Evolutionary conservation across 2,888 invertebrate species (phyloP).

Genomic region (Sinodicranocentrus sp.): DNA sequence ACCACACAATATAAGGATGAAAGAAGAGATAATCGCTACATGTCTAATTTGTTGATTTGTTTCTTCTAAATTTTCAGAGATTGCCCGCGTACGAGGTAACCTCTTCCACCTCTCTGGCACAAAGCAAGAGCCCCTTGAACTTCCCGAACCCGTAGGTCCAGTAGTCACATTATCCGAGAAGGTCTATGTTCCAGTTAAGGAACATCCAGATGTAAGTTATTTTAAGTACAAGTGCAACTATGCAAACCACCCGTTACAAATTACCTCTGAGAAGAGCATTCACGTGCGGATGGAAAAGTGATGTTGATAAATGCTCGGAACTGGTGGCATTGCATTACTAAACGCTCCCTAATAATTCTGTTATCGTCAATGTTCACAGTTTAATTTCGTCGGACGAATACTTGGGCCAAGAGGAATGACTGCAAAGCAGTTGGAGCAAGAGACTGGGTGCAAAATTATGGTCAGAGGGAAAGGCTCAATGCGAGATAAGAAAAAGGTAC

Average conservation of each 20-base stretch:
- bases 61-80: conserved; percentile 85
- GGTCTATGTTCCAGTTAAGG: conserved; percentile 99
- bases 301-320: not conserved
- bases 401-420: conserved; percentile 99
- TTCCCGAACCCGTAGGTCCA: conserved; percentile 95
- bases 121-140: conserved; percentile 93
- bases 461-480: conserved; percentile 99
- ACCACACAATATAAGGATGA: not conserved
- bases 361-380: conserved; percentile 82
- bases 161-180: conserved; percentile 97
- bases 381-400: conserved; percentile 99
- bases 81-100: conserved; percentile 97
- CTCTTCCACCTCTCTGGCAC: conserved; percentile 99
- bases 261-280: not conserved
- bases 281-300: not conserved
- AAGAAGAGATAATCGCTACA: not conserved
- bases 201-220: conserved; percentile 99
- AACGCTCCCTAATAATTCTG: not conserved
- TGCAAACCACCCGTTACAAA: too few species aligned
- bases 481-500: conserved; percentile 99
- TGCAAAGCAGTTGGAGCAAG: conserved; percentile 99
- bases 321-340: not conserved
- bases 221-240: not conserved
- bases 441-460: conserved; percentile 99
- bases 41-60: not conserved